These are phyloP conservation scores for Scatophagus argus DNA, from an alignment of 2,113 vertebrate species.

Conservation along the genomic window DNA sequence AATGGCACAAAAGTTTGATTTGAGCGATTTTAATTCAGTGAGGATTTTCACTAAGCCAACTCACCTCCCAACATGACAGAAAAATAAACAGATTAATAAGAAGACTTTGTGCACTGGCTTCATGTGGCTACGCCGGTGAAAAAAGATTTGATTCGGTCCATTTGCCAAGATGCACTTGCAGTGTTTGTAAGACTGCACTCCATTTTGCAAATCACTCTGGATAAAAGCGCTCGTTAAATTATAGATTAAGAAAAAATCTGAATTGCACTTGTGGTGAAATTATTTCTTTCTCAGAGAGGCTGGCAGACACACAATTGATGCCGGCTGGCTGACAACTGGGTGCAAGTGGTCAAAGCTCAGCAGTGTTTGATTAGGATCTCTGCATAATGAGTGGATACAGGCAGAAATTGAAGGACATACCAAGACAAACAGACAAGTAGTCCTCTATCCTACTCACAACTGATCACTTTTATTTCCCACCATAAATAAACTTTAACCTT, in stretches of 20 bases:
- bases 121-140: not conserved
- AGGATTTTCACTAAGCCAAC: slow-evolving; percentile 22
- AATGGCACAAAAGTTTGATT: slow-evolving; percentile 17
- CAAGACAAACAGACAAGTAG: not conserved
- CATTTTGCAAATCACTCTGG: slow-evolving; percentile 63
- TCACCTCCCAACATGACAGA: slow-evolving; percentile 16
- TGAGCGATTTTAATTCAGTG: slow-evolving; percentile 21
- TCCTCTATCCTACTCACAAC: not conserved
- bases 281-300: slow-evolving; percentile 59
- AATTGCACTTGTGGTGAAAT: slow-evolving; percentile 64
- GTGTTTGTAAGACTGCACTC: slow-evolving; percentile 43
- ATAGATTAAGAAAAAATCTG: slow-evolving; percentile 61
- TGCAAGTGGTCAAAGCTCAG: slow-evolving; percentile 61
- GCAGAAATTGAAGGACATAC: slow-evolving; percentile 10
- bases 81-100: slow-evolving; percentile 29
- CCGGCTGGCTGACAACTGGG: slow-evolving; percentile 51
- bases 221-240: slow-evolving; percentile 64
- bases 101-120: slow-evolving; percentile 5
- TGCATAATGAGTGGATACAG: slow-evolving; percentile 42
- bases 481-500: not conserved
- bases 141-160: slow-evolving; percentile 30
- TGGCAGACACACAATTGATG: slow-evolving; percentile 47
- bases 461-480: not conserved
- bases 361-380: slow-evolving; percentile 57
- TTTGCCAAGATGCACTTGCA: slow-evolving; percentile 47